These are phyloP conservation scores for Lepidocyrtoides sp. DNA, from an alignment of 2,888 invertebrate genomes.

Conservation along the genomic window DNA sequence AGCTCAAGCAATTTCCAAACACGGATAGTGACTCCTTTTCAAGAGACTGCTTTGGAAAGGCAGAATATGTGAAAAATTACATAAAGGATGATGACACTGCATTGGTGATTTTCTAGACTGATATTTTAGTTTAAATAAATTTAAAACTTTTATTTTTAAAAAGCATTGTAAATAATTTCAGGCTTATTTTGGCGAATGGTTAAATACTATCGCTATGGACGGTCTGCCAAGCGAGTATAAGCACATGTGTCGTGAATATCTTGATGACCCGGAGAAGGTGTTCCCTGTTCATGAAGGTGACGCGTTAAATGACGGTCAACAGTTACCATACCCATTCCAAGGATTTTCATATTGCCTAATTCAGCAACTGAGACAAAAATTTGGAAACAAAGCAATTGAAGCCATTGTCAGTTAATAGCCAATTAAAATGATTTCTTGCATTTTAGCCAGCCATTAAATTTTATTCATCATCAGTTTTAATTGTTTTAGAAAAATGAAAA, in stretches of 20 bases:
- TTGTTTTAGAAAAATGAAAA: slow-evolving; percentile 18
- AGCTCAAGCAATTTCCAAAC: slow-evolving; percentile 32
- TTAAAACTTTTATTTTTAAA: not conserved
- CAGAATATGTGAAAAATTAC: not conserved
- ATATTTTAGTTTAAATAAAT: not conserved
- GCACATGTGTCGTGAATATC: not conserved
- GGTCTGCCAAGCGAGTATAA: slow-evolving; percentile 24
- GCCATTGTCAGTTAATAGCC: no score
- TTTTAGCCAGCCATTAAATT: not conserved
- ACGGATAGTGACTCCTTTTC: slow-evolving; percentile 35
- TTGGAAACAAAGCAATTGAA: not conserved
- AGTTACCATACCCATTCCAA: slow-evolving; percentile 10
- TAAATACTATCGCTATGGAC: slow-evolving; percentile 9
- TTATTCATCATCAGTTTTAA: not conserved
- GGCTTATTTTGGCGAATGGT: slow-evolving; percentile 66
- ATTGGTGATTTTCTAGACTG: not conserved
- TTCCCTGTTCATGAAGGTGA: not conserved
- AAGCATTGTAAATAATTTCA: not conserved
- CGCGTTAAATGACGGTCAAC: not conserved
- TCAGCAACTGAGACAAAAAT: not conserved
- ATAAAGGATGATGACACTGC: not conserved
- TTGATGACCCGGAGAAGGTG: slow-evolving; percentile 1
- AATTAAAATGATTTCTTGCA: no score
- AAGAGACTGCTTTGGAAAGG: no score
- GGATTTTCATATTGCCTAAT: slow-evolving; percentile 40